Evolutionary conservation across 1,140 invertebrate genomes (phyloP).

Genomic region (Cotesia glomerata): DNA sequence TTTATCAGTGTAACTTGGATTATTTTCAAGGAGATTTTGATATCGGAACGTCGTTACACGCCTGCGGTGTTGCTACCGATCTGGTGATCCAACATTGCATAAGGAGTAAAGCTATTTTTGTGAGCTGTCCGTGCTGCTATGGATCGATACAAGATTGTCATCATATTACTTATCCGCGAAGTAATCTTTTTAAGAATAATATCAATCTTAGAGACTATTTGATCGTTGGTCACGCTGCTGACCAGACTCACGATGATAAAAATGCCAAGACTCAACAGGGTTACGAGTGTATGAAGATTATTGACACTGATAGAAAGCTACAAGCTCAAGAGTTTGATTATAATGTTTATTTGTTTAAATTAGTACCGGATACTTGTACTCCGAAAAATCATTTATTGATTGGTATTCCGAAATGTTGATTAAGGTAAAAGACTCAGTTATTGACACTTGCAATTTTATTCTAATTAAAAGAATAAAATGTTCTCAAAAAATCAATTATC

Average conservation of each 20-base stretch:
- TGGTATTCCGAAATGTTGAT: constrained; percentile 65
- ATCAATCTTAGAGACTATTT: constrained; percentile 72
- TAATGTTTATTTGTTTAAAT: constrained; percentile 74
- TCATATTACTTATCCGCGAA: constrained; percentile 77
- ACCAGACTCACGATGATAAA: constrained; percentile 82
- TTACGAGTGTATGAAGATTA: constrained; percentile 81
- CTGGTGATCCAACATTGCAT: constrained; percentile 88
- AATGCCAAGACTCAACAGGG: constrained; percentile 76
- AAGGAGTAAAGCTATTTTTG: constrained; percentile 77
- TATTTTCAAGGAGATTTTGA: constrained; percentile 82
- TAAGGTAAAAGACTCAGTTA: too few relatives aligned
- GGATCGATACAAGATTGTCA: constrained; percentile 80
- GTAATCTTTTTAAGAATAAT: constrained; percentile 63
- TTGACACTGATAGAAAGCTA: constrained; percentile 84
- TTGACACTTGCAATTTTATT: too few relatives aligned
- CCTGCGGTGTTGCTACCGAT: constrained; percentile 94
- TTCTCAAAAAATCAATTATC: too few relatives aligned
- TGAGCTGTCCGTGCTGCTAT: constrained; percentile 94
- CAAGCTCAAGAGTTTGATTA: constrained; percentile 80
- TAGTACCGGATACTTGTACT: constrained; percentile 82
- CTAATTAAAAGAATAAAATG: too few relatives aligned
- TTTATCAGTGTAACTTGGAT: constrained; percentile 87
- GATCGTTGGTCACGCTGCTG: constrained; percentile 84
- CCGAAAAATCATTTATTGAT: constrained; percentile 94
- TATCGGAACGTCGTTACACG: constrained; percentile 85